A percentile compares a stretch with the other conserved stretches of the same genome.
phyloP scores from a whole-genome alignment of 2,888 invertebrate species.

The Leptogaster cylindrica region DNA sequence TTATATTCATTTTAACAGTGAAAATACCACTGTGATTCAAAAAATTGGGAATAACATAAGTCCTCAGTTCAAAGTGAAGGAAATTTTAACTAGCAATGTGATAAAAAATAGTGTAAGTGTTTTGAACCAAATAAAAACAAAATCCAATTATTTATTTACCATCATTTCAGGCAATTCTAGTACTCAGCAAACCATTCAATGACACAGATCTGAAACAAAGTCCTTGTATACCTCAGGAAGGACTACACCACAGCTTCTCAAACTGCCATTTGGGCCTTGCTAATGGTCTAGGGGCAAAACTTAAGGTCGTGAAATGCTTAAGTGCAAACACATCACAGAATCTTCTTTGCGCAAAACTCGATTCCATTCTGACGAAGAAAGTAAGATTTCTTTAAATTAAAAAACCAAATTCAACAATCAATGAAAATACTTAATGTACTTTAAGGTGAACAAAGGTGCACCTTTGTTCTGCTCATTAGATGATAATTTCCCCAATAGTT shows the following conservation, averaged over 20 bases:
- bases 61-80: neutral
- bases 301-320: neutral
- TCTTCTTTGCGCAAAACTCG: neutral
- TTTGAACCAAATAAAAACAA: neutral
- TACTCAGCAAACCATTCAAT: constrained; percentile 27
- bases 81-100: neutral
- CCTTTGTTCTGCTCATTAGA: constrained; percentile 40
- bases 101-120: neutral
- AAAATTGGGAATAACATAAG: neutral
- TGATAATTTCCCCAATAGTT: constrained; percentile 32
- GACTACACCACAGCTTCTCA: neutral
- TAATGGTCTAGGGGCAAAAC: neutral
- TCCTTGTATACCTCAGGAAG: constrained; percentile 39
- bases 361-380: neutral
- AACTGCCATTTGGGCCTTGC: constrained; percentile 36
- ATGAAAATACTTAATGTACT: neutral
- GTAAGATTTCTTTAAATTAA: neutral
- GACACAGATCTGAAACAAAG: constrained; percentile 16
- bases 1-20: neutral
- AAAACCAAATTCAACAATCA: neutral
- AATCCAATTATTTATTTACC: too few relatives aligned
- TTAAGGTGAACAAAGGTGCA: constrained; percentile 38
- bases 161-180: constrained; percentile 41
- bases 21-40: neutral
- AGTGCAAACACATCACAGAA: neutral